A percentile compares a stretch with the other conserved stretches of the same genome.
Conservation (phyloP, 2,888 invertebrate species). For the Volucella inflata region DNA sequence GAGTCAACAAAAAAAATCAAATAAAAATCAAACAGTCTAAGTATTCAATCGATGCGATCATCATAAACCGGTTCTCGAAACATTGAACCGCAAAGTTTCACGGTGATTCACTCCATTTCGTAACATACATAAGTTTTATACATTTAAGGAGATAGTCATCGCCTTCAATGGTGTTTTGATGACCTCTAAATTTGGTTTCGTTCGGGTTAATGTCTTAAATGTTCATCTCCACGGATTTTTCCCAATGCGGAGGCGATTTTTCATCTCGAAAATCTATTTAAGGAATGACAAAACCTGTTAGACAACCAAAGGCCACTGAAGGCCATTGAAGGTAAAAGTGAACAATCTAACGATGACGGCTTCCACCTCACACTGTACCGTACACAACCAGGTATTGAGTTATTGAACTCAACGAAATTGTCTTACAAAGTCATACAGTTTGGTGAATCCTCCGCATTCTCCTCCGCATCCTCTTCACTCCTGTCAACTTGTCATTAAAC, state of each 20-base stretch:
- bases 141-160: slow-evolving; percentile 4
- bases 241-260: slow-evolving; percentile 35
- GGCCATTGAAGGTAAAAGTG: slow-evolving; percentile 35
- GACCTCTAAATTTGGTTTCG: slow-evolving; percentile 35
- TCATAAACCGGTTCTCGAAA: no score
- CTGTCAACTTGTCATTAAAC: slow-evolving; percentile 16
- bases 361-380: not conserved
- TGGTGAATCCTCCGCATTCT: not conserved
- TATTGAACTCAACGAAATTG: not conserved
- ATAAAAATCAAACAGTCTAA: no score
- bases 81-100: no score
- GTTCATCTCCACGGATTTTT: not conserved
- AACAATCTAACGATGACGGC: not conserved
- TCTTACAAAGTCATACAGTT: not conserved
- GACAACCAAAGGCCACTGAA: slow-evolving; percentile 17
- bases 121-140: no score
- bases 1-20: no score
- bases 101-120: no score
- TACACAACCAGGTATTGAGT: no score
- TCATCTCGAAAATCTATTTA: not conserved
- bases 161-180: not conserved
- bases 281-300: slow-evolving; percentile 25
- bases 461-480: not conserved
- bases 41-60: no score
- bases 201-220: slow-evolving; percentile 21